Evolutionary conservation across 1,140 invertebrate genomes (phyloP), one percentile per base, ranked within the genome.

Genomic region (Meloidogyne floridensis): DNA sequence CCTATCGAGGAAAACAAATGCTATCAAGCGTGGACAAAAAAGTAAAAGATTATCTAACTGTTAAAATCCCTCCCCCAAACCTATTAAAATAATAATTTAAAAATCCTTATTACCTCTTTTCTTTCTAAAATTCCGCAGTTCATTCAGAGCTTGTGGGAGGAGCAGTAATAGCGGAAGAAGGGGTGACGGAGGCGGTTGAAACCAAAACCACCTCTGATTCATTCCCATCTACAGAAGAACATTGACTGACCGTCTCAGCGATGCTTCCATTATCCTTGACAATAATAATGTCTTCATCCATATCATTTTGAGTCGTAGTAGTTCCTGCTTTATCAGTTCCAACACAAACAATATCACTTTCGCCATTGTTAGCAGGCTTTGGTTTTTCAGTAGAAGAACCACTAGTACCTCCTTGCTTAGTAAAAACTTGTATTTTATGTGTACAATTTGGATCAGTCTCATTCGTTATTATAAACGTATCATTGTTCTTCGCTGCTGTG

Each of bases 361-460:
- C 71, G 3, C 13, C 72, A 11, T 53, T 80, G 3, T 51, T 43
- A 47, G 43, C 15, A 15, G 76, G 0, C 47, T 75, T 47, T 53
- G 59, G 18, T 51, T 80, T 13, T 54, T 43, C 80, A 80, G n/a
- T 56, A 56, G 69, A 32, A 32, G 32, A 43, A 32, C 42, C 13
- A 18, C 78, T 53, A 73, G 9, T 75, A 11, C 32, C 13, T 54
- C 69, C 81, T 51, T 43, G 47, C 32, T 59, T 59, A 11, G 78
- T 81, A 71, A 72, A 81, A 10, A 81, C 79, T 32, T 81, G 81
- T 9, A 81, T 81, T 82, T 81, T 81, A 53, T 81, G 81, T 11
- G 81, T 81, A 72, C 77, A 47, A n/a, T 80, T 80, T 20, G 81
- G 81, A 53, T 81, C 81, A 43, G 59, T 54, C 20, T 81, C 78